These are phyloP conservation scores for Himalopsyche japonica DNA, from an alignment of 2,888 invertebrate species.

Conservation along the genomic window DNA sequence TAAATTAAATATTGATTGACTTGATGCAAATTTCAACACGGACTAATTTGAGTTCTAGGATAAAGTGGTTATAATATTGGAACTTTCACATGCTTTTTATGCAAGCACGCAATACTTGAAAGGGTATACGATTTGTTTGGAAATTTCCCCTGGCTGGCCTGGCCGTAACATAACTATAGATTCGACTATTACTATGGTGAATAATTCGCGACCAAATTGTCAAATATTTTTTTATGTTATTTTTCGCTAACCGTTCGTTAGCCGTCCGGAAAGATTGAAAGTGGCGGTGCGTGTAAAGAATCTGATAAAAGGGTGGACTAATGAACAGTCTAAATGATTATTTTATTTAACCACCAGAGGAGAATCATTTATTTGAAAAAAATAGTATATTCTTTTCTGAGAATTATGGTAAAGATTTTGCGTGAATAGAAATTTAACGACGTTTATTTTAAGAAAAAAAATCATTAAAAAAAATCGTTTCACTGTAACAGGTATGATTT, in stretches of 20 bases:
- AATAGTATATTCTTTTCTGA: neutral
- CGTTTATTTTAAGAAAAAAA: neutral
- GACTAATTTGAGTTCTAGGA: too few relatives aligned
- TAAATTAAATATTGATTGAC: too few relatives aligned
- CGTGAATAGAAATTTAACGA: neutral
- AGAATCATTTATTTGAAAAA: neutral
- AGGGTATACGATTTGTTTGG: neutral
- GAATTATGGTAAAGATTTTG: neutral
- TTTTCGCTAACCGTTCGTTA: slow-evolving; percentile 17
- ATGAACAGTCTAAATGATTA: neutral
- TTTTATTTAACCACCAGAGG: neutral
- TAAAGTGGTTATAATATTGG: too few relatives aligned
- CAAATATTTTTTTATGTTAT: slow-evolving; percentile 10
- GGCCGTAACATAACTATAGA: neutral
- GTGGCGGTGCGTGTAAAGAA: neutral
- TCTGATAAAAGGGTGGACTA: neutral
- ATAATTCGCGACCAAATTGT: slow-evolving; percentile 3
- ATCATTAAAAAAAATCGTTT: too few relatives aligned
- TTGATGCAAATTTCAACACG: too few relatives aligned
- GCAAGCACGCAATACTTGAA: too few relatives aligned
- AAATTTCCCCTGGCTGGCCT: neutral
- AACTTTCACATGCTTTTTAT: too few relatives aligned
- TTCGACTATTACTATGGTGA: neutral
- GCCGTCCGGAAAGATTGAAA: neutral
- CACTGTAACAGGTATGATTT: too few relatives aligned